Evolutionary conservation across 2,797 vertebrate genomes (phyloP).

Genomic region (Crenichthys baileyi): DNA sequence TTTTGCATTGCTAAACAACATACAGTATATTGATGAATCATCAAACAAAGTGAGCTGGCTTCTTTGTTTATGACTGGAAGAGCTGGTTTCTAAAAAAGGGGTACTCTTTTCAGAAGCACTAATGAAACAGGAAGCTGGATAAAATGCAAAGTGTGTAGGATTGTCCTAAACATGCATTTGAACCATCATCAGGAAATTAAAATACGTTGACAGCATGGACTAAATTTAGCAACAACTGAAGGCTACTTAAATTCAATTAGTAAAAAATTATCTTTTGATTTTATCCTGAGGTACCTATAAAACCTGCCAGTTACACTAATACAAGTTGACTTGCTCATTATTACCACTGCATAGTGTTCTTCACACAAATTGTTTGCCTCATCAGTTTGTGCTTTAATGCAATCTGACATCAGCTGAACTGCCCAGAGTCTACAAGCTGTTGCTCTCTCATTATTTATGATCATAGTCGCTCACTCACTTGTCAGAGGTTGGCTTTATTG

Average conservation of each 20-base stretch:
- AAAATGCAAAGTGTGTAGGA: not conserved
- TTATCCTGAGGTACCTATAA: not conserved
- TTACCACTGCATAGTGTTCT: not conserved
- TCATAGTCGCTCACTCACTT: conserved; percentile 27
- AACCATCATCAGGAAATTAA: not conserved
- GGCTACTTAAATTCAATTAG: not conserved
- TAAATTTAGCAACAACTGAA: not conserved
- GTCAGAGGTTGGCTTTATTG: conserved; percentile 42
- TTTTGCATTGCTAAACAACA: not conserved
- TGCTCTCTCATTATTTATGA: conserved; percentile 70
- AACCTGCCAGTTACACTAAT: conserved; percentile 2
- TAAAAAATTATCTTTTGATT: not conserved
- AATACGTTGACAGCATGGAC: not conserved
- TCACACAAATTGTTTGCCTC: conserved; percentile 6
- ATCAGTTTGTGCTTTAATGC: conserved; percentile 41
- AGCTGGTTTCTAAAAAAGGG: conserved; percentile 27
- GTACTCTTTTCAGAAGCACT: not conserved
- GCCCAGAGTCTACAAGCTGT: conserved; percentile 61
- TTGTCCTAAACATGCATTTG: not conserved
- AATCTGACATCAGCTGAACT: conserved; percentile 55
- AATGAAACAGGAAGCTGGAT: conserved; percentile 1
- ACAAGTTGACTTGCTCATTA: conserved; percentile 11
- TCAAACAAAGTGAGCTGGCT: not conserved
- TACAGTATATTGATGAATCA: not conserved
- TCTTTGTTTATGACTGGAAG: conserved; percentile 20